Evolutionary conservation across 2,888 invertebrate genomes (phyloP), one percentile per base, ranked within the genome.

Genomic region (Parthenolecanium corni): DNA sequence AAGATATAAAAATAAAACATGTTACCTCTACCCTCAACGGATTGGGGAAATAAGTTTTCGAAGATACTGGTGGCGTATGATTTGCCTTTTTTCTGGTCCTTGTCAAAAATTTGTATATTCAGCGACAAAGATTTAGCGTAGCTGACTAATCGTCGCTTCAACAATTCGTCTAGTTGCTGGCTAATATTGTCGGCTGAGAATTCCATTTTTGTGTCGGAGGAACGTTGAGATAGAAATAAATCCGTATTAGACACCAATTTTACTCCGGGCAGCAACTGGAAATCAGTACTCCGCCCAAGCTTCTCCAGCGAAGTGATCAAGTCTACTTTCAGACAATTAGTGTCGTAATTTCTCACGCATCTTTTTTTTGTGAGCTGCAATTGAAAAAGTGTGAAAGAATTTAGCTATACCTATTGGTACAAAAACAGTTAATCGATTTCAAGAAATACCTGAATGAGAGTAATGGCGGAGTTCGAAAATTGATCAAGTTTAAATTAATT

Each of bases 271-370:
- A 86, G 70, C 9, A 89, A 77, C 66, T 78, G 79, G 5, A 85
- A 78, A n/a, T 66, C 66, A 72, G 85, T 82, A 67, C 81, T 80
- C 70, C 85, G 83, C 68, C 84, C 82, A 23, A 88, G 71, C 46
- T 82, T 82, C 70, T 89, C 88, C 66, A 89, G 77, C 70, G 87
- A 82, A 2, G 84, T 83, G 2, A 87, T 79, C 51, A 86, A 80
- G 70, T 88, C 86, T 65, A 89, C 76, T 71, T 89, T 89, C 46
- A 89, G 74, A 70, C 89, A 89, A 71, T 85, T 84, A 23, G 83
- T 77, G 71, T 83, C 85, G 69, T 83, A 81, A 0, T 76, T 73
- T 24, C 76, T 76, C 36, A 76, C 76, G 72, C 84, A 84, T 67
- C 79, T 78, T 68, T 73, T 63, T 36, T 53, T 53, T 20, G 63